Evolutionary conservation across 2,888 invertebrate genomes (phyloP), one percentile per base, ranked within the genome.

Genomic region (Iselma pallidipennis): DNA sequence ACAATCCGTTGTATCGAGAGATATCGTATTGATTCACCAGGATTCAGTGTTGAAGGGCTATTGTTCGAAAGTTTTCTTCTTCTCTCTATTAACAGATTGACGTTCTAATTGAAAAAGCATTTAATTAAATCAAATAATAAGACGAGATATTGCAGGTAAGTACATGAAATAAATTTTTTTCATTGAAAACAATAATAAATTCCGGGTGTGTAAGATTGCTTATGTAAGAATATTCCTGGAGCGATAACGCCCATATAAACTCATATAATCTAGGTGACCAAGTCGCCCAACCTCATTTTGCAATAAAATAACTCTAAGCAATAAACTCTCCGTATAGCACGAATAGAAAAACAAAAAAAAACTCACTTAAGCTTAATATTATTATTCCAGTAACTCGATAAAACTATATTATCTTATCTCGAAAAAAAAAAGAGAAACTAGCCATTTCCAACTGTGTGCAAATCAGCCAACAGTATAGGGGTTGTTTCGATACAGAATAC

Each of bases 11-110:
- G 33, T 61, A 65, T 66, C 56, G 56, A 59, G n/a, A n/a, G 59
- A 59, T 57, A 55, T 61, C 55, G 49, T 51, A 58, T 63, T 68
- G 68, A 69, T 69, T 64, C 49, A 55, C 60, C 60, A 57, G 9
- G 9, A 37, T 37, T 16, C 1, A 7, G 7, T 62, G 51, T 65
- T 61, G 61, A 63, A 66, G 60, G 51, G 25, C 51, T 62, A 67
- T 66, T 58, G 37, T 58, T 62, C 55, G 52, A 58, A 28, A 62
- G 48, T 58, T 48, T 55, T 7, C 6, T 5, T 33, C 9, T 16
- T 6, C 12, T 12, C 12, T 12, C 10, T 2, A 12, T 1, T 12
- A 12, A 29, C 29, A 37, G 2, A 37, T 37, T 37, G 16, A 16
- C 16, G 37, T 9, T 16, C 16, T 37, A 37, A 37, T 16, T 37